Conservation (phyloP, 1,140 invertebrate genomes). For the Theocolax elegans region DNA sequence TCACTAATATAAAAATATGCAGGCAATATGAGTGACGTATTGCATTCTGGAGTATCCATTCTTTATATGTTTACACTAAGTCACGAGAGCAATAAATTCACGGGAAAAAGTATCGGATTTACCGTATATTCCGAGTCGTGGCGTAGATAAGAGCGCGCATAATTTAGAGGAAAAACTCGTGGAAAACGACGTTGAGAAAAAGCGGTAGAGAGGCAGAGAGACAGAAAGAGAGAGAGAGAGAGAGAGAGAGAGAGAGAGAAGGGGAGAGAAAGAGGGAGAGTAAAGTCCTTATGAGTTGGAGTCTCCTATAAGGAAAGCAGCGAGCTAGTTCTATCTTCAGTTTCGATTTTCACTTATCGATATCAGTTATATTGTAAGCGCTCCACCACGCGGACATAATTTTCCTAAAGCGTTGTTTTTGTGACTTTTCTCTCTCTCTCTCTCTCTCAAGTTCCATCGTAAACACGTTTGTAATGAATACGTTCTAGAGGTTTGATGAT, state of each 20-base stretch:
- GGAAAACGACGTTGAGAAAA: not conserved
- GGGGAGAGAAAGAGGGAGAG: not conserved
- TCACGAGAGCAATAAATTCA: slow-evolving; percentile 49
- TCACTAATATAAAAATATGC: too few relatives aligned
- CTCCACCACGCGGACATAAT: not conserved
- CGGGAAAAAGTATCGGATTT: slow-evolving; percentile 45
- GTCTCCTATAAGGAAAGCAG: slow-evolving; percentile 3
- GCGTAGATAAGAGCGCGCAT: slow-evolving; percentile 53
- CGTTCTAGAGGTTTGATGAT: not conserved
- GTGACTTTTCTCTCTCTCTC: too few relatives aligned
- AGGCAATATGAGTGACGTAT: not conserved
- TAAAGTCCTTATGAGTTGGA: slow-evolving; percentile 10
- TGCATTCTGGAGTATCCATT: slow-evolving; percentile 23
- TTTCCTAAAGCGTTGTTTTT: not conserved
- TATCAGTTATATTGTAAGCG: not conserved
- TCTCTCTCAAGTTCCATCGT: not conserved
- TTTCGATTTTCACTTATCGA: slow-evolving; percentile 30
- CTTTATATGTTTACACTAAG: slow-evolving; percentile 42
- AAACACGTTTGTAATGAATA: not conserved
- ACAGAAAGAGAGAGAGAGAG: not conserved
- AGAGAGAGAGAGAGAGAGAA: slow-evolving; percentile 2
- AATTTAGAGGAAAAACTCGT: slow-evolving; percentile 45
- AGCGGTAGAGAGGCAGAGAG: not conserved
- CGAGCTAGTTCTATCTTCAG: slow-evolving; percentile 10
- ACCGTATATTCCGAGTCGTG: slow-evolving; percentile 37